Percentiles rank a stretch among this genome's conserved stretches.
Conservation (phyloP, 2,113 vertebrate species). For the Danionella cerebrum region DNA sequence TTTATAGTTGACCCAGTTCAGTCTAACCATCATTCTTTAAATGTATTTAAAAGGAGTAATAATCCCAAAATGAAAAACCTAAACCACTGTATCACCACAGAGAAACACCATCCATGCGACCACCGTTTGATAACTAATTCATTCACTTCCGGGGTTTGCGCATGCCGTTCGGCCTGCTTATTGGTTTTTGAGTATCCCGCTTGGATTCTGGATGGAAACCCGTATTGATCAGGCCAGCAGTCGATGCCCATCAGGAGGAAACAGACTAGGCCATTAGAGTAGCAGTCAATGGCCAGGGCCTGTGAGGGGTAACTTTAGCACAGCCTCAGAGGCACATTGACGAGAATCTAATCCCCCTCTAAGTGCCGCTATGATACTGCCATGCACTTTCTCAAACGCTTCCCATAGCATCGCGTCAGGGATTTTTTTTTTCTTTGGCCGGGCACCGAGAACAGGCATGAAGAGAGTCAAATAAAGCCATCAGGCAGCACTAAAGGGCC, state of each 20-base stretch:
- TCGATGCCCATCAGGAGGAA: slow-evolving; percentile 74
- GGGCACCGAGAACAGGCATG: background rate
- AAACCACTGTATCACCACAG: background rate
- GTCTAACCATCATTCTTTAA: background rate
- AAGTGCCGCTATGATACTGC: slow-evolving; percentile 52
- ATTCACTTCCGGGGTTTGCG: slow-evolving; percentile 32
- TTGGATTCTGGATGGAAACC: slow-evolving; percentile 39
- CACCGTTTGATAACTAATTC: slow-evolving; percentile 16
- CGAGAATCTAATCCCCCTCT: slow-evolving; percentile 66
- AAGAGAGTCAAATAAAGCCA: slow-evolving; percentile 22
- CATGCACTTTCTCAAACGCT: slow-evolving; percentile 37
- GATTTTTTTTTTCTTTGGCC: slow-evolving; percentile 19
- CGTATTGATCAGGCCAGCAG: slow-evolving; percentile 63
- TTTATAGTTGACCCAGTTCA: too few species aligned
- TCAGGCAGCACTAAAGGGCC: background rate
- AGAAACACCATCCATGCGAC: background rate
- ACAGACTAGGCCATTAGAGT: slow-evolving; percentile 70
- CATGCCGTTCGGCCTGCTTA: slow-evolving; percentile 6
- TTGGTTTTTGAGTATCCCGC: slow-evolving; percentile 31
- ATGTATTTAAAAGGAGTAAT: background rate
- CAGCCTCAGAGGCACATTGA: slow-evolving; percentile 62
- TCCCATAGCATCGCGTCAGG: slow-evolving; percentile 38
- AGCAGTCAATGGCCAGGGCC: slow-evolving; percentile 68
- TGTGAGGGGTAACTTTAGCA: slow-evolving; percentile 68
- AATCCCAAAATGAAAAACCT: slow-evolving; percentile 4